Conservation (phyloP, 2,113 vertebrate genomes). For the Sander vitreus region DNA sequence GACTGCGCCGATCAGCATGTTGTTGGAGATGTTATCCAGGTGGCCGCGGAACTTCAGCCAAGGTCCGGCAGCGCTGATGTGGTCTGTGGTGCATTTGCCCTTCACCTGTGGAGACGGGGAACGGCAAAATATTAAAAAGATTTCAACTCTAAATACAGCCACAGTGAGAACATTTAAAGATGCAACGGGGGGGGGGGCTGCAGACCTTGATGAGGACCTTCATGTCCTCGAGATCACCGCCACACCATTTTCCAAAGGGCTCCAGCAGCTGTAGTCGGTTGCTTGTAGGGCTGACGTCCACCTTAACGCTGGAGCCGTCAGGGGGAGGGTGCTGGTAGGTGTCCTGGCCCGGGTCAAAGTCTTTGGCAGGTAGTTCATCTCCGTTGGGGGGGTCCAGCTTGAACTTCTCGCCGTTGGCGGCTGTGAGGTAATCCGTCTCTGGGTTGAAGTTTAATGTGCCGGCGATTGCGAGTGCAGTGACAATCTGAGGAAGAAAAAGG, state of each 20-base stretch:
- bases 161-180: too few species aligned
- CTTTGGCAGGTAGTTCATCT: constrained; percentile 91
- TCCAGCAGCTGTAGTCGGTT: constrained; percentile 95
- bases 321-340: constrained; percentile 96
- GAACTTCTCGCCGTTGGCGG: constrained; percentile 93
- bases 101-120: constrained; percentile 86
- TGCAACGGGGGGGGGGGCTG: accelerated
- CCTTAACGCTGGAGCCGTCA: constrained; percentile 82
- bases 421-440: constrained; percentile 92
- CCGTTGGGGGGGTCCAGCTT: constrained; percentile 91
- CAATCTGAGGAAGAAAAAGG: constrained; percentile 85
- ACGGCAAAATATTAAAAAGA: not conserved
- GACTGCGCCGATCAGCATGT: constrained; percentile 95
- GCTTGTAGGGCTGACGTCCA: constrained; percentile 93
- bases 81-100: constrained; percentile 98
- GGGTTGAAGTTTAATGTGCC: constrained; percentile 96
- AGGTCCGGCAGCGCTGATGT: constrained; percentile 96
- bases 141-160: not conserved
- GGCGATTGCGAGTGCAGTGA: constrained; percentile 94
- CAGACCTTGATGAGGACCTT: constrained; percentile 95
- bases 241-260: constrained; percentile 94
- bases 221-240: constrained; percentile 91
- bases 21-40: constrained; percentile 99
- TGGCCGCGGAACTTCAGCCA: constrained; percentile 99
- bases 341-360: constrained; percentile 97